These are phyloP conservation scores for Pterobdella sp. DNA, from an alignment of 2,888 invertebrate genomes.

Conservation along the genomic window DNA sequence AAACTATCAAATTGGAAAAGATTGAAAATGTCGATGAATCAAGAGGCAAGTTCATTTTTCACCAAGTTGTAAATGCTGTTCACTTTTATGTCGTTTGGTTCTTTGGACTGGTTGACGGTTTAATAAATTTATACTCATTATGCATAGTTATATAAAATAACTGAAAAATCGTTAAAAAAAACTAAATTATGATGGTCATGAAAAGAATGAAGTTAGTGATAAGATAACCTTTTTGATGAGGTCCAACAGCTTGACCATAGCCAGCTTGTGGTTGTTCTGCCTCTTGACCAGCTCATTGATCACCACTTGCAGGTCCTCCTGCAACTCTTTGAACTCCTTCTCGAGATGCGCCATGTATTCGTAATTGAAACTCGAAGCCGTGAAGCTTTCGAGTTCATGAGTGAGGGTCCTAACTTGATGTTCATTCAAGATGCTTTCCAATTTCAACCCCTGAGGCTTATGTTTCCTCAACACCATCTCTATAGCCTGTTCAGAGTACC, in stretches of 20 bases:
- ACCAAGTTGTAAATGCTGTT: conserved; percentile 11
- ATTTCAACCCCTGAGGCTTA: conserved; percentile 10
- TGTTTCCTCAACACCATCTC: background rate
- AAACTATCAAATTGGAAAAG: too few species aligned
- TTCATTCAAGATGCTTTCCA: conserved; percentile 2
- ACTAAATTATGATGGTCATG: too few species aligned
- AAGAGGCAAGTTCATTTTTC: background rate
- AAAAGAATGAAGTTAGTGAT: too few species aligned
- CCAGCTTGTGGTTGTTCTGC: conserved; percentile 23
- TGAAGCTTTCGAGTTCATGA: conserved; percentile 14
- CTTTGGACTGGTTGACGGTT: background rate
- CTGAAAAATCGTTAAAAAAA: too few species aligned
- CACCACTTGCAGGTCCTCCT: conserved; percentile 15
- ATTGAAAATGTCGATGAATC: too few species aligned
- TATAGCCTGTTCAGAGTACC: conserved; percentile 20
- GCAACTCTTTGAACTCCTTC: conserved; percentile 22
- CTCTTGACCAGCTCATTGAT: conserved; percentile 15
- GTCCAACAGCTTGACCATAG: conserved; percentile 20
- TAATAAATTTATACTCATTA: background rate
- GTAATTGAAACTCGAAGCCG: conserved; percentile 12
- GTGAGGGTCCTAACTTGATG: conserved; percentile 23
- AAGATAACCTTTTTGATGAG: conserved; percentile 19
- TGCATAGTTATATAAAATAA: too few species aligned
- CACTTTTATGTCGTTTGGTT: background rate
- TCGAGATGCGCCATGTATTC: conserved; percentile 21